Percentiles rank a stretch among this genome's conserved stretches.
phyloP scores from a whole-genome alignment of 2,888 invertebrate genomes.

The Autographa pulchrina region DNA sequence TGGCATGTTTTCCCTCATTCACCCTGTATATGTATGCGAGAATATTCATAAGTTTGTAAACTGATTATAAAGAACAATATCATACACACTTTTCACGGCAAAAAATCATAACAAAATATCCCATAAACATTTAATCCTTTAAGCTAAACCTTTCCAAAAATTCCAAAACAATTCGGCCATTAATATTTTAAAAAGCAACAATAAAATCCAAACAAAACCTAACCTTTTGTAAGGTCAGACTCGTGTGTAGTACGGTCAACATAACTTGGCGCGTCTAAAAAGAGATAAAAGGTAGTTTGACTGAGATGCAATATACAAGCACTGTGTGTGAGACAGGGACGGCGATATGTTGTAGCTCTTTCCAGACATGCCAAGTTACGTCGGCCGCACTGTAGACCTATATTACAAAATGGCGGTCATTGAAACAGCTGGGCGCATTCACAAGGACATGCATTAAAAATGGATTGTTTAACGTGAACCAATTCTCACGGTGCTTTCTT shows the following conservation, averaged over 20 bases:
- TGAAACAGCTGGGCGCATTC: not conserved
- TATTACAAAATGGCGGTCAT: not conserved
- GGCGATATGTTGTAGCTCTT: too few relatives aligned
- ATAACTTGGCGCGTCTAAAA: too few relatives aligned
- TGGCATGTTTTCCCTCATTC: too few relatives aligned
- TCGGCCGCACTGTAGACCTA: not conserved
- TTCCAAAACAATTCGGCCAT: not conserved
- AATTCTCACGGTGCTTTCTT: constrained; percentile 5
- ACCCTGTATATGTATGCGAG: too few relatives aligned
- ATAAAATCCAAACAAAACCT: not conserved
- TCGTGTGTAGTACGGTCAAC: too few relatives aligned
- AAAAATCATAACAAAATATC: not conserved
- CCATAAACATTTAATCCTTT: not conserved
- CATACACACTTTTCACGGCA: not conserved
- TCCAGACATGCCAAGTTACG: too few relatives aligned
- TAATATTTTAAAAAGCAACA: constrained; percentile 2
- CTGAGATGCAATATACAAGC: too few relatives aligned
- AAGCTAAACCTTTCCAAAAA: not conserved
- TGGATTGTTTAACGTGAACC: constrained; percentile 3
- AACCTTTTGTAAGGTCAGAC: not conserved
- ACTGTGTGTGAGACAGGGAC: too few relatives aligned
- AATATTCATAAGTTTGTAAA: too few relatives aligned
- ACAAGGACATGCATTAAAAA: constrained; percentile 5
- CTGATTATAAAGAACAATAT: too few relatives aligned
- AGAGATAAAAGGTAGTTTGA: too few relatives aligned